These are phyloP conservation scores for Diuraphis noxia DNA, from an alignment of 1,140 invertebrate species.

Conservation along the genomic window DNA sequence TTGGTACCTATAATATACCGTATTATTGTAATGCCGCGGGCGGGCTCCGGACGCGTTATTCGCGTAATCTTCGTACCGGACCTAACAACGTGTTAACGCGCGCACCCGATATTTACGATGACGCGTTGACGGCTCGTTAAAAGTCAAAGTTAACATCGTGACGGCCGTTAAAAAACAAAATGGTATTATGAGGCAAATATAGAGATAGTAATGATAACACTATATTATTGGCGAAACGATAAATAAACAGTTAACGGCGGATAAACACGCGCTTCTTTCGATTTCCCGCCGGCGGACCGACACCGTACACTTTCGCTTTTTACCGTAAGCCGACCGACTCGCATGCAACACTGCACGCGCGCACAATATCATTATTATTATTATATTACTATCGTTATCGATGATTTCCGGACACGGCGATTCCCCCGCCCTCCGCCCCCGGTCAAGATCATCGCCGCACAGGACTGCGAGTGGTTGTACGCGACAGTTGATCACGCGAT, in stretches of 20 bases:
- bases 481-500: neutral
- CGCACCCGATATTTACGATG: neutral
- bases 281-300: neutral
- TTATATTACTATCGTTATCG: too few relatives aligned
- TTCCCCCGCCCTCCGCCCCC: neutral
- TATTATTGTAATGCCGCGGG: neutral
- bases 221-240: neutral
- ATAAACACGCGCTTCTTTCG: neutral
- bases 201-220: too few relatives aligned
- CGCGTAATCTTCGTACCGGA: neutral
- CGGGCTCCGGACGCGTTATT: neutral
- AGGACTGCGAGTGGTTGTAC: neutral
- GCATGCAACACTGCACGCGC: neutral
- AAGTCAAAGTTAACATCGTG: constrained; percentile 9
- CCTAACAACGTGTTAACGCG: neutral
- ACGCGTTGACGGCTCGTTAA: neutral
- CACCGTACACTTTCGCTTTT: constrained; percentile 24
- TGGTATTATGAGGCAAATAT: too few relatives aligned
- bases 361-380: too few relatives aligned
- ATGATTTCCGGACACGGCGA: constrained; percentile 19
- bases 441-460: neutral
- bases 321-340: neutral
- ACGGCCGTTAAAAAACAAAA: neutral
- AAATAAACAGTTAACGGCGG: neutral
- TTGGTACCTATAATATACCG: too few relatives aligned